Percentiles rank a stretch among this genome's conserved stretches.
Conservation (phyloP, 2,888 invertebrate genomes). For the Xylota sylvarum region DNA sequence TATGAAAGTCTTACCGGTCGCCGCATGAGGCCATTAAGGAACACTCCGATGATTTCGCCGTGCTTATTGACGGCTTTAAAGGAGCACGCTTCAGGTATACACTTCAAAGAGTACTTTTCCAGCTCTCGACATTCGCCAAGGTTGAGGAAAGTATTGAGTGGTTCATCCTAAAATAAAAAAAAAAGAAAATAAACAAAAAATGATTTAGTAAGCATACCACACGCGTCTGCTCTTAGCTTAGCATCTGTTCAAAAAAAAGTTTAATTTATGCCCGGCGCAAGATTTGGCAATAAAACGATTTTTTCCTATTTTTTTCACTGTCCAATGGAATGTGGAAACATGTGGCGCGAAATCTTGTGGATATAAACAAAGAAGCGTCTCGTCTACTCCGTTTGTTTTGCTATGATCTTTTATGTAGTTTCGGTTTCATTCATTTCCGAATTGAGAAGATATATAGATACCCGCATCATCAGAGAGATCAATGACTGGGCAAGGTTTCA, state of each 20-base stretch:
- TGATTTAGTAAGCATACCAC: conserved; percentile 20
- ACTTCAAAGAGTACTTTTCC: conserved; percentile 86
- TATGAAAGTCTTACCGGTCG: conserved; percentile 80
- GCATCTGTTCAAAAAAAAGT: conserved; percentile 19
- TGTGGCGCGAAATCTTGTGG: conserved; percentile 27
- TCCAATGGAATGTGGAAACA: conserved; percentile 36
- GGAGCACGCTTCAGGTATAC: conserved; percentile 86
- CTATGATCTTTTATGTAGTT: conserved; percentile 32
- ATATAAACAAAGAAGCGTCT: conserved; percentile 35
- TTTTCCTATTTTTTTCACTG: conserved; percentile 3
- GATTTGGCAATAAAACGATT: conserved; percentile 13
- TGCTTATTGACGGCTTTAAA: conserved; percentile 86
- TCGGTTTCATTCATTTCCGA: conserved; percentile 42
- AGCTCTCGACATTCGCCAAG: conserved; percentile 85
- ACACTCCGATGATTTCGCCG: conserved; percentile 86
- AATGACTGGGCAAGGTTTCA: conserved; percentile 54
- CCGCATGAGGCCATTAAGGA: conserved; percentile 85
- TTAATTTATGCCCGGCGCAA: conserved; percentile 56
- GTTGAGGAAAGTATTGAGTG: conserved; percentile 83
- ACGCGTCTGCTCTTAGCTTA: not conserved
- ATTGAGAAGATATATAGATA: conserved; percentile 10
- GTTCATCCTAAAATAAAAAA: conserved; percentile 82
- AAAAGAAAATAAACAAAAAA: conserved; percentile 47
- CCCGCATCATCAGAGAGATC: conserved; percentile 31
- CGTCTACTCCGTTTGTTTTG: conserved; percentile 33